Percentiles rank a stretch among this genome's conserved stretches.
Evolutionary conservation across 2,888 invertebrate species (phyloP).

Genomic region (Ptilodon capucinus): DNA sequence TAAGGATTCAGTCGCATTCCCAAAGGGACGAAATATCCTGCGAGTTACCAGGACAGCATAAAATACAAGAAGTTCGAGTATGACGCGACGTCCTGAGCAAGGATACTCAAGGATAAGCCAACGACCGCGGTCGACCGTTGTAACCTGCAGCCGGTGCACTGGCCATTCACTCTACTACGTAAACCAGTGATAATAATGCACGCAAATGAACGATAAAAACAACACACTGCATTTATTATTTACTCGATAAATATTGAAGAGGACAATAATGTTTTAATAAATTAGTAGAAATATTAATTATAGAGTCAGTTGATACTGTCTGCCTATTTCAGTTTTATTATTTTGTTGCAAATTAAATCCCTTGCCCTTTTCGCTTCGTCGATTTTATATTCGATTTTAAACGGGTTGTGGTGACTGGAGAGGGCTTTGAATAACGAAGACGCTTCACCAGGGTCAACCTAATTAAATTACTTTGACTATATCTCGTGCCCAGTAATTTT

Average conservation of each 20-base stretch:
- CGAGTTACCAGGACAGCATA: conserved; percentile 74
- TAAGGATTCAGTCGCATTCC: conserved; percentile 69
- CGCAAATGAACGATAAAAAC: conserved; percentile 23
- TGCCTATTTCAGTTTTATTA: too few relatives aligned
- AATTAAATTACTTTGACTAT: too few relatives aligned
- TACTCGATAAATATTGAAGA: not conserved
- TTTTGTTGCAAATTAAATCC: too few relatives aligned
- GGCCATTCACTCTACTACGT: conserved; percentile 60
- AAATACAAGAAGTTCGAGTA: conserved; percentile 51
- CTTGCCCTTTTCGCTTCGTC: too few relatives aligned
- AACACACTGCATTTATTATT: conserved; percentile 2
- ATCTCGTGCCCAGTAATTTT: too few relatives aligned
- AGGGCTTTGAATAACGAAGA: too few relatives aligned
- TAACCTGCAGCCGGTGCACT: conserved; percentile 40
- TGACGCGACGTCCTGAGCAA: conserved; percentile 73
- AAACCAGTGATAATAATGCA: conserved; percentile 17
- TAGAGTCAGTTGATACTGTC: too few relatives aligned
- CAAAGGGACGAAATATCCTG: conserved; percentile 84
- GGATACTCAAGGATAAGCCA: conserved; percentile 79
- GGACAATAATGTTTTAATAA: conserved; percentile 15
- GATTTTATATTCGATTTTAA: too few relatives aligned
- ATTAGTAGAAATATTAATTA: too few relatives aligned
- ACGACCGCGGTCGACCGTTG: conserved; percentile 52
- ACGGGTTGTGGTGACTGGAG: too few relatives aligned
- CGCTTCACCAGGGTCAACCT: too few relatives aligned